Evolutionary conservation across 2,888 invertebrate genomes (phyloP).

Genomic region (Ommatoiulus sabulosus): DNA sequence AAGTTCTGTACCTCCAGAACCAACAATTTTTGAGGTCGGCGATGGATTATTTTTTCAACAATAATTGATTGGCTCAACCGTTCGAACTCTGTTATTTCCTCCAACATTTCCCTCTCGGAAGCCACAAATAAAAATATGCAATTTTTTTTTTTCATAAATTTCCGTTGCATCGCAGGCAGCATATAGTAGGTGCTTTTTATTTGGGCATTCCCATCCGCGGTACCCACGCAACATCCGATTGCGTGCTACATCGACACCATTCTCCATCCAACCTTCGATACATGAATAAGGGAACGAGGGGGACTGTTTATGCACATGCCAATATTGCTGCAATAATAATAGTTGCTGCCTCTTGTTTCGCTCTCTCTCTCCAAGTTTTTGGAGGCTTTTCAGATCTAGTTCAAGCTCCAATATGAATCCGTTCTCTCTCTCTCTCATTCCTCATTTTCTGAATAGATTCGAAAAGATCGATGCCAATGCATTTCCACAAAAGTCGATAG

Average conservation of each 20-base stretch:
- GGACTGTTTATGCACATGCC: conserved; percentile 12
- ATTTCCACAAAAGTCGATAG: conserved; percentile 1
- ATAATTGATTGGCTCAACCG: not conserved
- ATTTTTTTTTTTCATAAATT: not conserved
- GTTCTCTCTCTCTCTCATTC: conserved; percentile 12
- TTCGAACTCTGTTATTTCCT: not conserved
- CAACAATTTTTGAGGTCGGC: not conserved
- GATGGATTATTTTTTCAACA: not conserved
- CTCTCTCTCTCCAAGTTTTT: not conserved
- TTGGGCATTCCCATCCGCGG: not conserved
- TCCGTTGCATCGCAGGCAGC: not conserved
- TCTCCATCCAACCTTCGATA: not conserved
- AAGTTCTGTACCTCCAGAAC: not conserved
- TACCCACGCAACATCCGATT: not conserved
- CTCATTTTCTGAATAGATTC: conserved; percentile 12
- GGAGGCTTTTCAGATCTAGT: conserved; percentile 1
- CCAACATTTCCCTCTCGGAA: not conserved
- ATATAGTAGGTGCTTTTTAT: not conserved
- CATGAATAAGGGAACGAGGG: not conserved
- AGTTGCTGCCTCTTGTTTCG: not conserved
- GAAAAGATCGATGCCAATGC: conserved; percentile 2
- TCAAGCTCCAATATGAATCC: not conserved
- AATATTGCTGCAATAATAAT: not conserved
- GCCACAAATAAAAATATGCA: not conserved
- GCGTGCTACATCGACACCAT: not conserved